Base-by-base conservation (phyloP, 2,888 invertebrate genomes). In the Leptopilina drosophilae region DNA sequence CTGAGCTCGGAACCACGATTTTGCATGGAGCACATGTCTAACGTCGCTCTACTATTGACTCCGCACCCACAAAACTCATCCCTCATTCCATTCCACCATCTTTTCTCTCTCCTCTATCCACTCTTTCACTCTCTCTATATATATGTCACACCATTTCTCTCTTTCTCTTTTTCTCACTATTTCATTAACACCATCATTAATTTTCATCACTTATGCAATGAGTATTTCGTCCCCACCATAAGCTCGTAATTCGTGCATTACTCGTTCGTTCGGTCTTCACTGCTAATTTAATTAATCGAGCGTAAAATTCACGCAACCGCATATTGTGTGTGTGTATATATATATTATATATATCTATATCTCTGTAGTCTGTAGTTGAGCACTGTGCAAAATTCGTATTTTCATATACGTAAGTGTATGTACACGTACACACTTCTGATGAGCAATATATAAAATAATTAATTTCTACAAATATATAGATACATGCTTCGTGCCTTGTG, bases 21-120 rank as follows among this genome's bases (percentile, higher is more conserved):
- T 96, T 95, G 96, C 96, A 96, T 96, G 95, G 94, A 93, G 95
- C 95, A 92, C 86, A 93, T 93, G 93, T 93, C 91, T 90, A 84
- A 87, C 91, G 91, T 90, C 92, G 91, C 91, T 93, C 93, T 93
- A 92, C 93, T 92, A 93, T 89, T 91, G 91, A 93, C 93, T 93
- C 92, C 91, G 89, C 90, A 87, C 76, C 56, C 77, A 78, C 42
- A 76, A 79, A 69, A 49, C 77, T 65, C 66, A 77, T 64, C 76
- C 78, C 59, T 26, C 14, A 33, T 15, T 33, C 78, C 42, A 42
- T 42, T 42, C 42, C 42, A 8, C 33, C 59, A 56, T 66, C 49
- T 76, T 20, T 56, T 77, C 77, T 64, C 64, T 65, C 64, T 65
- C 56, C 49, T 62, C 62, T 69, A 42, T 9, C 73, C 56, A 73